A percentile compares a stretch with the other conserved stretches of the same genome.
These are phyloP conservation scores for Ochropacha duplaris DNA, from an alignment of 2,888 invertebrate species.

Conservation along the genomic window DNA sequence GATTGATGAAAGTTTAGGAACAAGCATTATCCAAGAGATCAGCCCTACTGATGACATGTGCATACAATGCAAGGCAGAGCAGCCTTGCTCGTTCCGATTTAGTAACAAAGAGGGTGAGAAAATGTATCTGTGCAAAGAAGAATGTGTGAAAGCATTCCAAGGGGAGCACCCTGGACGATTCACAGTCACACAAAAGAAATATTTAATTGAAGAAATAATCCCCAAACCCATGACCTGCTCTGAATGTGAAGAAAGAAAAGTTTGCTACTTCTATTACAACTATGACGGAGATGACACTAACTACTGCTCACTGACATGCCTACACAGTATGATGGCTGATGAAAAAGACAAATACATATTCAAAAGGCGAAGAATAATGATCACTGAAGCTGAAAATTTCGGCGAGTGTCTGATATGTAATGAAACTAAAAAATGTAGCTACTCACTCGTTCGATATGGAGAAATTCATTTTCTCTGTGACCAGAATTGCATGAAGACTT, in stretches of 20 bases:
- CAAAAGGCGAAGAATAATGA: slow-evolving; percentile 76
- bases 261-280: slow-evolving; percentile 73
- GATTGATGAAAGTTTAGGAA: slow-evolving; percentile 50
- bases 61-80: slow-evolving; percentile 64
- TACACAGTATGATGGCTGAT: slow-evolving; percentile 78
- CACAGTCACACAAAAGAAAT: slow-evolving; percentile 58
- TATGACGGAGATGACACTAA: slow-evolving; percentile 72
- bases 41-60: slow-evolving; percentile 63
- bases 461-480: slow-evolving; percentile 79
- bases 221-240: slow-evolving; percentile 56
- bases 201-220: slow-evolving; percentile 66
- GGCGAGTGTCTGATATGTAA: slow-evolving; percentile 76
- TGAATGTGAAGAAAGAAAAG: slow-evolving; percentile 72
- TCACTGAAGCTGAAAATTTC: slow-evolving; percentile 66
- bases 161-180: slow-evolving; percentile 57
- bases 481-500: slow-evolving; percentile 81
- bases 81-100: slow-evolving; percentile 59
- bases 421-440: slow-evolving; percentile 72
- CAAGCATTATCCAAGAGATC: slow-evolving; percentile 68
- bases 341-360: slow-evolving; percentile 81
- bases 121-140: slow-evolving; percentile 71
- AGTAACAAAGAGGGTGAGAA: slow-evolving; percentile 49
- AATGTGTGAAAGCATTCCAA: slow-evolving; percentile 75
- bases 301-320: slow-evolving; percentile 81
- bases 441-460: slow-evolving; percentile 76